Percentiles rank a stretch among this genome's conserved stretches.
Conservation (phyloP, 2,113 vertebrate genomes). For the Amphiprion percula region DNA sequence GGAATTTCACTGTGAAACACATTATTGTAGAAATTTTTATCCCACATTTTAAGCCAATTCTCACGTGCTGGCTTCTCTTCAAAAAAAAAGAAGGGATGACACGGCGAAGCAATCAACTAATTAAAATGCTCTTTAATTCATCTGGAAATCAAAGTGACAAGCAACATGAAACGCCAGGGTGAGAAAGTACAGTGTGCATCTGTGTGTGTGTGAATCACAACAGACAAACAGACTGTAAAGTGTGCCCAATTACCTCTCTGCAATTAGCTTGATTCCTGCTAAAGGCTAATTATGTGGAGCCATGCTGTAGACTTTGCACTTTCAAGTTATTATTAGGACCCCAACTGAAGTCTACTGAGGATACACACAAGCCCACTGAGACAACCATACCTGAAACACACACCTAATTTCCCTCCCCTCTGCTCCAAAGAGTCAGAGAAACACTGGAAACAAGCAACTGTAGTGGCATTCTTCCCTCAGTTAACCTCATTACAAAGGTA, state of each 20-base stretch:
- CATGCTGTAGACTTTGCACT: conserved; percentile 82
- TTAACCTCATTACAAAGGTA: conserved; percentile 71
- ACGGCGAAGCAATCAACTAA: conserved; percentile 69
- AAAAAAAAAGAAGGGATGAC: conserved; percentile 51
- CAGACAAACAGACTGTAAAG: conserved; percentile 77
- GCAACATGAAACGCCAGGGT: conserved; percentile 79
- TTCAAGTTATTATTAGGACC: conserved; percentile 90
- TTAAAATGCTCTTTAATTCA: conserved; percentile 81
- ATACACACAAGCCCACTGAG: conserved; percentile 74
- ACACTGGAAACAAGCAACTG: conserved; percentile 66
- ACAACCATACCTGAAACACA: conserved; percentile 84
- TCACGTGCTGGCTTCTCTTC: conserved; percentile 44
- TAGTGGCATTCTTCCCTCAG: conserved; percentile 76
- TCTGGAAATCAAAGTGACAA: conserved; percentile 83
- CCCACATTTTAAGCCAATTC: conserved; percentile 48
- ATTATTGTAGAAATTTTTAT: conserved; percentile 41
- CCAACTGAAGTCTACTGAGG: conserved; percentile 80
- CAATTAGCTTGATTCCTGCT: conserved; percentile 86
- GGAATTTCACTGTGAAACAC: conserved; percentile 39
- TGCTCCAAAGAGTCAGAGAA: conserved; percentile 70
- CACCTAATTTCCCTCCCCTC: conserved; percentile 82
- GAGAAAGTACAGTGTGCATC: conserved; percentile 54
- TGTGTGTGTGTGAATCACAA: conserved; percentile 50
- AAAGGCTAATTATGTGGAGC: conserved; percentile 86
- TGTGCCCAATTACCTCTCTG: conserved; percentile 85